phyloP scores from a whole-genome alignment of 2,888 invertebrate genomes.

The Xestia rhomboidea region DNA sequence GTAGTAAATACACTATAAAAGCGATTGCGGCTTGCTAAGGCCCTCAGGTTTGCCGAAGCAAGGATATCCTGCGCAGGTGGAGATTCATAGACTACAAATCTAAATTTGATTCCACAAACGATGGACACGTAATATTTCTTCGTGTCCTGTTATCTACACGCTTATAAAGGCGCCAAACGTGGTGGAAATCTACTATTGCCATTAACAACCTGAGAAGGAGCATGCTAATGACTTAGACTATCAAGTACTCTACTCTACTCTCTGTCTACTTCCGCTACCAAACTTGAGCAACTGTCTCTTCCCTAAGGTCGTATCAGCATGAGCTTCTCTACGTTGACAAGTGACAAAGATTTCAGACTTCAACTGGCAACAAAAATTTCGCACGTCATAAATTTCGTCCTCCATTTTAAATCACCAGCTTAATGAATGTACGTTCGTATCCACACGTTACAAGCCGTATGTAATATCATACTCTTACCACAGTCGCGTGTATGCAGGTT shows the following conservation, averaged over 20 bases:
- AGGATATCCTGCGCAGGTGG: background rate
- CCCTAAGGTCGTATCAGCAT: background rate
- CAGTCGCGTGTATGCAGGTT: conserved; percentile 18
- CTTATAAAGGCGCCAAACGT: background rate
- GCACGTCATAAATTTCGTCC: background rate
- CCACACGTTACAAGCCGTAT: conserved; percentile 24
- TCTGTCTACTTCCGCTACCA: background rate
- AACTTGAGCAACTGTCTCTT: background rate
- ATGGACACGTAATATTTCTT: background rate
- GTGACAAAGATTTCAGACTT: background rate
- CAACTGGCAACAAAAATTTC: background rate
- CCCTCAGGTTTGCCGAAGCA: background rate
- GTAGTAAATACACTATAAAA: background rate
- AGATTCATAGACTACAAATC: background rate
- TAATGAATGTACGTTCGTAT: conserved; percentile 20
- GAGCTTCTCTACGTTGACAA: background rate
- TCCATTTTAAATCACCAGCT: conserved; percentile 10
- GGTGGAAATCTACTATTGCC: background rate
- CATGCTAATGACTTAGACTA: background rate
- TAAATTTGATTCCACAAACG: background rate
- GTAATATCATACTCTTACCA: conserved; percentile 51
- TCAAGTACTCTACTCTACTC: background rate
- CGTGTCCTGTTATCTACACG: background rate
- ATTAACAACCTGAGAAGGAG: background rate
- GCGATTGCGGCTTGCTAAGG: background rate